Conservation (phyloP, 2,113 vertebrate genomes). For the Neogobius melanostomus region DNA sequence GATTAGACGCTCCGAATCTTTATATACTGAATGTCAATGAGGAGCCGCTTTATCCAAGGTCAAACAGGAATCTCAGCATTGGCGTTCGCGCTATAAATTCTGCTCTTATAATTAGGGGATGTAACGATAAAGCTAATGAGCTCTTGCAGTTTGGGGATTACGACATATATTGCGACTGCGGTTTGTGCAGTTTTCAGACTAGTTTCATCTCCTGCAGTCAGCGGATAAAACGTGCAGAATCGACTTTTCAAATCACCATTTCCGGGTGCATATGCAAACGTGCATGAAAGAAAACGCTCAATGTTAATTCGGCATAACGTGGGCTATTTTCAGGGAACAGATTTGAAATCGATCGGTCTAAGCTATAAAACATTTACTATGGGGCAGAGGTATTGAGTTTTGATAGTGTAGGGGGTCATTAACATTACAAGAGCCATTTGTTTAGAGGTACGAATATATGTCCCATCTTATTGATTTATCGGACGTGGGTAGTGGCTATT, state of each 20-base stretch:
- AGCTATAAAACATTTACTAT: neutral
- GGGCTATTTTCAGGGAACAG: neutral
- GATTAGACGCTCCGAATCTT: slow-evolving; percentile 32
- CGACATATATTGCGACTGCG: neutral
- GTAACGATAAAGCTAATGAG: slow-evolving; percentile 9
- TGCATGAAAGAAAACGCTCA: too few relatives aligned
- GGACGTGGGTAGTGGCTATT: neutral
- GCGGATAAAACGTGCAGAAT: too few relatives aligned
- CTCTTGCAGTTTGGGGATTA: neutral
- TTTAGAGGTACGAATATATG: slow-evolving; percentile 8
- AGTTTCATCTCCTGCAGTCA: too few relatives aligned
- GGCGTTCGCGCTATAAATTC: neutral
- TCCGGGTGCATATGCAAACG: too few relatives aligned
- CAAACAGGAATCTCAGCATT: neutral
- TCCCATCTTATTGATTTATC: slow-evolving; percentile 4
- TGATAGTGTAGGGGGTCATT: neutral
- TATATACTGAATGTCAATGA: slow-evolving; percentile 17
- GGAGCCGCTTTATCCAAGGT: slow-evolving; percentile 3
- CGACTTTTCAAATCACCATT: too few relatives aligned
- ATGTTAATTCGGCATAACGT: neutral
- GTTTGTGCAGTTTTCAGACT: neutral
- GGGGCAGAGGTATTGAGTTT: neutral
- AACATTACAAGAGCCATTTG: slow-evolving; percentile 1
- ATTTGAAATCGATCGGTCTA: neutral
- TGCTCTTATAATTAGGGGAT: neutral